These are phyloP conservation scores for Lepisosteus oculatus DNA, from an alignment of 2,113 vertebrate species.

Conservation along the genomic window DNA sequence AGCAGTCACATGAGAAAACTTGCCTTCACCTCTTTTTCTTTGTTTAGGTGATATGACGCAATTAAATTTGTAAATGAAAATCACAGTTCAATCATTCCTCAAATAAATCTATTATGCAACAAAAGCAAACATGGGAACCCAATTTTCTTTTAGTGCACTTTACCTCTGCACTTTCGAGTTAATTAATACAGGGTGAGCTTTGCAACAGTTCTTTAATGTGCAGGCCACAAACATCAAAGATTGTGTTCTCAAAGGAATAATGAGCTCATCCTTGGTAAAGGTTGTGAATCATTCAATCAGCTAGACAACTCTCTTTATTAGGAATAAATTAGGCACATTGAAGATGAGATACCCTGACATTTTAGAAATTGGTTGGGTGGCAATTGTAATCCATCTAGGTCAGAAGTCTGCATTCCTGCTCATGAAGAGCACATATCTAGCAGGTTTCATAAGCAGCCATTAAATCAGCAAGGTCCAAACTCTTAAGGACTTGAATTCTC, in stretches of 20 bases:
- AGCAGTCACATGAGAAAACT: too few relatives aligned
- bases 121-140: not conserved
- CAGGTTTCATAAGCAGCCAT: too few relatives aligned
- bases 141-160: constrained; percentile 22
- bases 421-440: too few relatives aligned
- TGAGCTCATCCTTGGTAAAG: not conserved
- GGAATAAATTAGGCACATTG: too few relatives aligned
- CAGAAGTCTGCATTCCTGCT: too few relatives aligned
- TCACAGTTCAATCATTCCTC: not conserved
- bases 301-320: not conserved
- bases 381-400: too few relatives aligned
- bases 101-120: not conserved
- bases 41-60: not conserved
- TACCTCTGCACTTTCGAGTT: constrained; percentile 20
- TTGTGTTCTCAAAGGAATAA: constrained; percentile 12
- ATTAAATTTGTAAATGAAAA: too few relatives aligned
- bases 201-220: constrained; percentile 28
- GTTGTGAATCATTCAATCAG: not conserved
- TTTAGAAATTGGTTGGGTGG: not conserved
- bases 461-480: too few relatives aligned
- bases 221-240: constrained; percentile 34
- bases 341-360: not conserved
- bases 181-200: constrained; percentile 26
- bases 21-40: too few relatives aligned
- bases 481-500: too few relatives aligned